A percentile compares a stretch with the other conserved stretches of the same genome.
phyloP scores from a whole-genome alignment of 2,888 invertebrate species.

The Adineta ricciae region DNA sequence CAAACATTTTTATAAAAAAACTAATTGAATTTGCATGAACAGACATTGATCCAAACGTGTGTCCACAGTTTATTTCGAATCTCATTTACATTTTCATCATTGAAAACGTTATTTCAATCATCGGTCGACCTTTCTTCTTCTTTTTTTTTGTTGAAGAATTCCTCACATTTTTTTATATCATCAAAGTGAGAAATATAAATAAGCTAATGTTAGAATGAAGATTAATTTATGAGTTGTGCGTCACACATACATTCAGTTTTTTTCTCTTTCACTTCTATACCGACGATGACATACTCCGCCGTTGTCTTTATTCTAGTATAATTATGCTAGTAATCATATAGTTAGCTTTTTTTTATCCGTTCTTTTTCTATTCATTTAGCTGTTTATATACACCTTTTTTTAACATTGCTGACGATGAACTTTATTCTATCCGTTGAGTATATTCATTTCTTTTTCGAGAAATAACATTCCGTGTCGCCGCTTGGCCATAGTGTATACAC shows the following conservation, averaged over 20 bases:
- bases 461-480: neutral
- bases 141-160: too few species aligned
- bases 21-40: neutral
- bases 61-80: neutral
- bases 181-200: neutral
- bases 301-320: neutral
- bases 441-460: neutral
- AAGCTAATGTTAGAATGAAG: neutral
- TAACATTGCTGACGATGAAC: neutral
- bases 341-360: neutral
- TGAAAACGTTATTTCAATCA: neutral
- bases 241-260: neutral
- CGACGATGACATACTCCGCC: neutral
- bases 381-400: neutral
- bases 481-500: neutral
- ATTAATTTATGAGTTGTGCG: neutral
- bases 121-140: too few species aligned
- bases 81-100: neutral
- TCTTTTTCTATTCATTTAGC: neutral
- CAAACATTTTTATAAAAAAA: neutral
- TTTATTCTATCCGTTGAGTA: neutral
- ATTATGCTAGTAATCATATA: neutral
- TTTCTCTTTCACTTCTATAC: neutral
- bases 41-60: neutral
- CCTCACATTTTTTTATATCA: neutral